Evolutionary conservation across 2,888 invertebrate genomes (phyloP).

Genomic region (Epicampocera succincta): DNA sequence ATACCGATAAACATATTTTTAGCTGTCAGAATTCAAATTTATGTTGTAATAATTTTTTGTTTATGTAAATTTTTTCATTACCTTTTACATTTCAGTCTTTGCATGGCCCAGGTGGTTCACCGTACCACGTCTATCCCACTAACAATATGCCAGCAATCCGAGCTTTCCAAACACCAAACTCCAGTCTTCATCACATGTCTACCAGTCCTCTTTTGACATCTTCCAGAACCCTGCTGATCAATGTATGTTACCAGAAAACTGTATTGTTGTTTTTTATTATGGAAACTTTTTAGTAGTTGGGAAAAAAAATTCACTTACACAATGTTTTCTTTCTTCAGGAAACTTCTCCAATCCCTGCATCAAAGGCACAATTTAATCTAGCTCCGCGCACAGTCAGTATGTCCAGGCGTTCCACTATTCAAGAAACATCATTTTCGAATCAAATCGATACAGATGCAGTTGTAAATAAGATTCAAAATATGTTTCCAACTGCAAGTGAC

Average conservation of each 20-base stretch:
- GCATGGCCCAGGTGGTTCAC: slow-evolving; percentile 83
- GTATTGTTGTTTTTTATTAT: no score
- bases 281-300: no score
- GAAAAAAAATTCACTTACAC: no score
- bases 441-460: slow-evolving; percentile 87
- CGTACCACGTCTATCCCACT: slow-evolving; percentile 88
- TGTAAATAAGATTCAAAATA: slow-evolving; percentile 90
- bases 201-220: slow-evolving; percentile 80
- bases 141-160: slow-evolving; percentile 85
- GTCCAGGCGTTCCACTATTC: slow-evolving; percentile 81
- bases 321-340: slow-evolving; percentile 73
- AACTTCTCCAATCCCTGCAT: slow-evolving; percentile 80
- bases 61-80: no score
- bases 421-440: slow-evolving; percentile 86
- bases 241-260: slow-evolving; percentile 47
- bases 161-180: slow-evolving; percentile 82
- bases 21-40: background rate
- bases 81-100: slow-evolving; percentile 46
- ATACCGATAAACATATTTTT: no score
- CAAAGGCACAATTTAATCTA: slow-evolving; percentile 73
- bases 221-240: slow-evolving; percentile 77
- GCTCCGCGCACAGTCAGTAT: slow-evolving; percentile 77
- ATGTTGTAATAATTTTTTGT: no score
- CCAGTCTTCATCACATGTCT: slow-evolving; percentile 79
- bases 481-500: slow-evolving; percentile 95